These are phyloP conservation scores for Coelopa pilipes DNA, from an alignment of 2,888 invertebrate species.

Conservation along the genomic window DNA sequence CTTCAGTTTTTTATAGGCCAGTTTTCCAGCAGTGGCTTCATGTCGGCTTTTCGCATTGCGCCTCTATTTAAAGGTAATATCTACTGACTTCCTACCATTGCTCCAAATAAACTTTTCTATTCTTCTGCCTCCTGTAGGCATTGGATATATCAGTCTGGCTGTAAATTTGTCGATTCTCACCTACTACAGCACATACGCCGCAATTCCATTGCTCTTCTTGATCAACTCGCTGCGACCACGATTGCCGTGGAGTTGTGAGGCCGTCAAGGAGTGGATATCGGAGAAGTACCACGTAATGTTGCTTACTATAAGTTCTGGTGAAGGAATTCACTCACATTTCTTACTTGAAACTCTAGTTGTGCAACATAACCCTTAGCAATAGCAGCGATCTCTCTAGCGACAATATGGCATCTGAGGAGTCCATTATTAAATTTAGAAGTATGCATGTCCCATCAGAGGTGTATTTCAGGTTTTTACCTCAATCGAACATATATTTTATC, in stretches of 20 bases:
- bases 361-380: too few species aligned
- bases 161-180: conserved; percentile 81
- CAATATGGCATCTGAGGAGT: background rate
- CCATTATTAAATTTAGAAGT: background rate
- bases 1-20: conserved; percentile 67
- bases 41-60: conserved; percentile 81
- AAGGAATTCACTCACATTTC: too few species aligned
- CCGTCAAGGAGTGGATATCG: conserved; percentile 57
- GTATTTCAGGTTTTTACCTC: background rate
- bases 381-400: background rate
- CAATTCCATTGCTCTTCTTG: conserved; percentile 84
- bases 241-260: conserved; percentile 84
- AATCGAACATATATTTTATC: background rate
- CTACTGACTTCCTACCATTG: too few species aligned
- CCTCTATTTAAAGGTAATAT: conserved; percentile 87
- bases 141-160: conserved; percentile 83
- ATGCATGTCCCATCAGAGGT: background rate
- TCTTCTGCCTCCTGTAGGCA: conserved; percentile 70
- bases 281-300: too few species aligned
- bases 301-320: too few species aligned
- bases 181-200: conserved; percentile 84
- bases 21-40: conserved; percentile 82
- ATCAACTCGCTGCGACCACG: conserved; percentile 74
- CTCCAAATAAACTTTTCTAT: too few species aligned
- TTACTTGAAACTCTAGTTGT: too few species aligned